Conservation (phyloP, 2,888 invertebrate species). For the Andricus curvator region DNA sequence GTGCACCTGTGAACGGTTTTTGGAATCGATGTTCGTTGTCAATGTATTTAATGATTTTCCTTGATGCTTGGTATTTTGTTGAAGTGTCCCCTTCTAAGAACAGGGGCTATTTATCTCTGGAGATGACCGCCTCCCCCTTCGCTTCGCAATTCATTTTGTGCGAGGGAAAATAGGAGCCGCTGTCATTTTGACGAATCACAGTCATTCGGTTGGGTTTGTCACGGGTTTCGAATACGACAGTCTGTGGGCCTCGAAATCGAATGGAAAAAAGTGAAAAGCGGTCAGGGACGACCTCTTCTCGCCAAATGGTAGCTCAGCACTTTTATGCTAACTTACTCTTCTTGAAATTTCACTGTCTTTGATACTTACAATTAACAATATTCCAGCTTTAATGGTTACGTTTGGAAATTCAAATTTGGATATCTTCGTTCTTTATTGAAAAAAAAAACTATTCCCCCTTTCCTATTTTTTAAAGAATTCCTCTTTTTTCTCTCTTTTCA, state of each 20-base stretch:
- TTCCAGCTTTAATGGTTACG: no score
- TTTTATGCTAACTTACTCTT: not conserved
- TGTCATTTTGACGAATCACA: constrained; percentile 30
- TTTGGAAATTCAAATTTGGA: no score
- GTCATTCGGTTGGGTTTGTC: constrained; percentile 19
- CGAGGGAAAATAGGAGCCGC: constrained; percentile 1
- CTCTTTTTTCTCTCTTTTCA: no score
- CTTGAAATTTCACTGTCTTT: not conserved
- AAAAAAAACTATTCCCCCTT: no score
- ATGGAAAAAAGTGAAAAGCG: constrained; percentile 11
- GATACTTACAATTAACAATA: no score
- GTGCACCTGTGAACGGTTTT: not conserved
- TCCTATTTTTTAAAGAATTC: no score
- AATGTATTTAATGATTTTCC: not conserved
- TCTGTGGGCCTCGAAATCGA: constrained; percentile 5
- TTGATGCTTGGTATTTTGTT: constrained; percentile 1
- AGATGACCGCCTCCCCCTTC: not conserved
- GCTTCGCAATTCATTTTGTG: not conserved
- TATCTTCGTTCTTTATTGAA: no score
- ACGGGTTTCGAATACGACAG: not conserved
- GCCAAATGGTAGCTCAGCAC: not conserved
- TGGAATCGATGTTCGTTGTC: not conserved
- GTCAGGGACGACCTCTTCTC: constrained; percentile 24
- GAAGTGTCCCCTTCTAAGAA: not conserved
- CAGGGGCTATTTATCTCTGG: not conserved